These are phyloP conservation scores for Stenichneumon culpator DNA, from an alignment of 2,888 invertebrate genomes.

Conservation along the genomic window DNA sequence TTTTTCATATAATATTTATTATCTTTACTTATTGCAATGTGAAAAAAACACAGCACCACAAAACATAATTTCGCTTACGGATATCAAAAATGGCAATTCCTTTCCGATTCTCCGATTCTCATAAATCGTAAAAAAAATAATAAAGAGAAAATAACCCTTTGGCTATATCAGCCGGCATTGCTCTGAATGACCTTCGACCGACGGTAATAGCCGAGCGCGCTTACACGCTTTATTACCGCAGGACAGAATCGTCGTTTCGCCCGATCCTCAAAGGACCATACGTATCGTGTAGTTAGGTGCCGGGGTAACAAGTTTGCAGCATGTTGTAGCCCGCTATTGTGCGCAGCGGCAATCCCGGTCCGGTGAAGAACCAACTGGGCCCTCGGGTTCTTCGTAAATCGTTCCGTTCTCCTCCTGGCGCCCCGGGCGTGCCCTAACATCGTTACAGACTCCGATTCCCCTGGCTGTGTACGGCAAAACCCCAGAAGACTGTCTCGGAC, in stretches of 20 bases:
- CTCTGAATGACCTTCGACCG: neutral
- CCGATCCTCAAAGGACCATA: slow-evolving; percentile 44
- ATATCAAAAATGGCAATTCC: too few species aligned
- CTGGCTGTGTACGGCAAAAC: slow-evolving; percentile 32
- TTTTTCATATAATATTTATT: too few species aligned
- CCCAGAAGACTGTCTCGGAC: slow-evolving; percentile 80
- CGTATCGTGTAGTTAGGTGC: neutral
- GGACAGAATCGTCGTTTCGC: slow-evolving; percentile 52
- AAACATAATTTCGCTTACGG: too few species aligned
- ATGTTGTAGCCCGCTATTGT: neutral
- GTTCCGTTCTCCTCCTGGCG: slow-evolving; percentile 21
- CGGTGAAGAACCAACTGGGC: neutral
- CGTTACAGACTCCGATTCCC: slow-evolving; percentile 73
- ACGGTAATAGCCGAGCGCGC: slow-evolving; percentile 17
- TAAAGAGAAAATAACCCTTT: too few species aligned
- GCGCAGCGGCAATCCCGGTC: neutral
- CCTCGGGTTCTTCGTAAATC: slow-evolving; percentile 2
- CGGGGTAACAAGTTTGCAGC: slow-evolving; percentile 21
- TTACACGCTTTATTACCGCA: slow-evolving; percentile 66
- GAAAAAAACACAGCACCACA: too few species aligned
- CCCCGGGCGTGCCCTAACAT: slow-evolving; percentile 74
- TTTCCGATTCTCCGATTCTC: too few species aligned
- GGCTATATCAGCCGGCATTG: too few species aligned
- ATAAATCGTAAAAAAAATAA: too few species aligned
- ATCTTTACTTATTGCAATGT: too few species aligned